Evolutionary conservation across 1,140 invertebrate genomes (phyloP).

Genomic region (Conopomorpha cramerella): DNA sequence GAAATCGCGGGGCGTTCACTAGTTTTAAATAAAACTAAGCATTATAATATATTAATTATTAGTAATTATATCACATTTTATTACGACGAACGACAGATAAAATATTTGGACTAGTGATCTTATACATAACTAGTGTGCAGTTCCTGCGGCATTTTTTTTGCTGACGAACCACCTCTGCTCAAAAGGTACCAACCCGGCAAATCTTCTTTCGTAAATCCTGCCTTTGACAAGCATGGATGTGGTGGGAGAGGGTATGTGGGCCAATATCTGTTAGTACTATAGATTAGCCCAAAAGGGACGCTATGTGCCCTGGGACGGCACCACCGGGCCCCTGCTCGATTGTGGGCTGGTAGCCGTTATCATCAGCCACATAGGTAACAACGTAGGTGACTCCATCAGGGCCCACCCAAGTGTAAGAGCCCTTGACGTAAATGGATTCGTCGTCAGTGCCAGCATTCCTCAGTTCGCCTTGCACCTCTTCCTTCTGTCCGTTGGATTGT

Average conservation of each 20-base stretch:
- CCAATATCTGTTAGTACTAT: no score
- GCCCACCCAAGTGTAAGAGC: conserved; percentile 61
- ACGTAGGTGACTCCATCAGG: conserved; percentile 62
- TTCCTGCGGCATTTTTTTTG: background rate
- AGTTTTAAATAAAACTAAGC: no score
- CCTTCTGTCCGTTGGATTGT: conserved; percentile 60
- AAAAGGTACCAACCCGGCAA: no score
- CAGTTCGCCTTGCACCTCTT: conserved; percentile 63
- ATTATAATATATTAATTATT: no score
- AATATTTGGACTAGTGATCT: no score
- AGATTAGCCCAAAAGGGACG: conserved; percentile 25
- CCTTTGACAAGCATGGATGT: no score
- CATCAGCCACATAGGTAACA: conserved; percentile 76
- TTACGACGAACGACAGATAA: no score
- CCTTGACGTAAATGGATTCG: conserved; percentile 35
- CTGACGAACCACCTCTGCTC: background rate
- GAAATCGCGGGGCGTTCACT: no score
- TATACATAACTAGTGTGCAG: no score
- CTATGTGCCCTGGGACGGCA: conserved; percentile 33
- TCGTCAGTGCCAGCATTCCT: conserved; percentile 60
- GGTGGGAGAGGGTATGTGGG: no score
- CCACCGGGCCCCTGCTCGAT: conserved; percentile 67
- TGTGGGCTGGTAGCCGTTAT: conserved; percentile 70
- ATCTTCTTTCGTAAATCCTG: no score
- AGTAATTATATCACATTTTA: no score